phyloP scores from a whole-genome alignment of 2,888 invertebrate genomes.

The Polyploca ridens region DNA sequence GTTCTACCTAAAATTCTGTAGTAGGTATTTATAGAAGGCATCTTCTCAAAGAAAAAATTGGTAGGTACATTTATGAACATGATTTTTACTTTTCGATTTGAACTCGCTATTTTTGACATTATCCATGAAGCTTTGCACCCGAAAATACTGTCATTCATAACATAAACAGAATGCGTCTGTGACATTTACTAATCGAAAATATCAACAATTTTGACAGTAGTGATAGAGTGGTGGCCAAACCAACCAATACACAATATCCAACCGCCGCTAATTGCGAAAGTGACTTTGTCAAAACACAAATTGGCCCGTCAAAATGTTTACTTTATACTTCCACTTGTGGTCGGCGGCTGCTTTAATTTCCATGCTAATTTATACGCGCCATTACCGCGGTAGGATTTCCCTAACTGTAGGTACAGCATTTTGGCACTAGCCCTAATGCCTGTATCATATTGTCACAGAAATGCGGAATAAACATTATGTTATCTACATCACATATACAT shows the following conservation, averaged over 20 bases:
- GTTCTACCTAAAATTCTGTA: too few species aligned
- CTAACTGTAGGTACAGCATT: neutral
- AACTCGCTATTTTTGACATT: too few species aligned
- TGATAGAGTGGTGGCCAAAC: constrained; percentile 14
- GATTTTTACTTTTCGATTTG: too few species aligned
- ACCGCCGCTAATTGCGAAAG: constrained; percentile 12
- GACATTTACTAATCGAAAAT: constrained; percentile 1
- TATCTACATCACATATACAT: neutral
- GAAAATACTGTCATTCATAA: neutral
- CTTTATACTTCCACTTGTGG: constrained; percentile 7
- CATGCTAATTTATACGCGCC: constrained; percentile 24
- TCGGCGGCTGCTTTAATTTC: constrained; percentile 16
- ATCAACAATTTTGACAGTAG: constrained; percentile 8
- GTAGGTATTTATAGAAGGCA: too few species aligned
- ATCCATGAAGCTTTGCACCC: too few species aligned
- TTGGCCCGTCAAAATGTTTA: constrained; percentile 22
- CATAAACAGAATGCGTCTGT: neutral
- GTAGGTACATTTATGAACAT: too few species aligned
- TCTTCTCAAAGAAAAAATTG: too few species aligned
- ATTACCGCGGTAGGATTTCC: constrained; percentile 11
- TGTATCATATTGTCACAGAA: neutral
- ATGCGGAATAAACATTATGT: neutral
- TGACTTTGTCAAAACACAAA: constrained; percentile 20
- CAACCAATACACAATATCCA: constrained; percentile 14
- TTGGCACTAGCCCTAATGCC: constrained; percentile 1